phyloP scores from a whole-genome alignment of 2,797 vertebrate genomes.

The Schizopygopsis pylzovi region DNA sequence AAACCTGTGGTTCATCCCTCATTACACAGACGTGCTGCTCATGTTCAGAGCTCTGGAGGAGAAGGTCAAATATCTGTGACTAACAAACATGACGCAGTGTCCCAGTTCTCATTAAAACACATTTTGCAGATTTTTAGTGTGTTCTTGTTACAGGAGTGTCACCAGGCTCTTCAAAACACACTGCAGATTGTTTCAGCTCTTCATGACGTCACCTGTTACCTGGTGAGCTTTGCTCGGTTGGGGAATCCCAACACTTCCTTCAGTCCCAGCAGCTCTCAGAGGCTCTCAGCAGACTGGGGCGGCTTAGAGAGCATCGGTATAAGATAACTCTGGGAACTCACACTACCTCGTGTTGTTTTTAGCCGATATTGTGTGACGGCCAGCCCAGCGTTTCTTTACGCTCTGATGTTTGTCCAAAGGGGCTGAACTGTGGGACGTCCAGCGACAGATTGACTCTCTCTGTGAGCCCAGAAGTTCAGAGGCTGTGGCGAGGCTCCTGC shows the following conservation, averaged over 20 bases:
- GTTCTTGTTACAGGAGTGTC: slow-evolving; percentile 66
- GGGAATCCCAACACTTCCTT: slow-evolving; percentile 67
- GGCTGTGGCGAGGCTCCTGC: slow-evolving; percentile 69
- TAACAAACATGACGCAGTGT: not conserved
- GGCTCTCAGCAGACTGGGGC: slow-evolving; percentile 73
- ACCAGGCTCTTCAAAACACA: slow-evolving; percentile 70
- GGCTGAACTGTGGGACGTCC: slow-evolving; percentile 76
- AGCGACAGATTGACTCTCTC: slow-evolving; percentile 75
- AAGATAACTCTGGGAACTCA: not conserved
- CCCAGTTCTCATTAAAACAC: not conserved
- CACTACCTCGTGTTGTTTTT: not conserved
- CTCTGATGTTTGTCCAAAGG: slow-evolving; percentile 60
- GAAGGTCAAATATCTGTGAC: slow-evolving; percentile 61
- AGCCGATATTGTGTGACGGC: not conserved
- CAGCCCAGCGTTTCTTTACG: not conserved
- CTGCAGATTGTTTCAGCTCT: slow-evolving; percentile 74
- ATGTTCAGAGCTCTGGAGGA: slow-evolving; percentile 77
- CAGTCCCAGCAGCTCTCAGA: slow-evolving; percentile 61
- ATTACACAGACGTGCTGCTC: slow-evolving; percentile 73
- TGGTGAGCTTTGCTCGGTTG: slow-evolving; percentile 79
- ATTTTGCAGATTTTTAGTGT: not conserved
- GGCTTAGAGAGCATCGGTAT: slow-evolving; percentile 73
- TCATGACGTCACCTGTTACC: slow-evolving; percentile 74
- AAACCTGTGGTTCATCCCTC: slow-evolving; percentile 80
- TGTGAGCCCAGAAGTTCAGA: slow-evolving; percentile 70